A percentile compares a stretch with the other conserved stretches of the same genome.
Conservation (phyloP, 2,797 vertebrate species). For the Coendou prehensilis region DNA sequence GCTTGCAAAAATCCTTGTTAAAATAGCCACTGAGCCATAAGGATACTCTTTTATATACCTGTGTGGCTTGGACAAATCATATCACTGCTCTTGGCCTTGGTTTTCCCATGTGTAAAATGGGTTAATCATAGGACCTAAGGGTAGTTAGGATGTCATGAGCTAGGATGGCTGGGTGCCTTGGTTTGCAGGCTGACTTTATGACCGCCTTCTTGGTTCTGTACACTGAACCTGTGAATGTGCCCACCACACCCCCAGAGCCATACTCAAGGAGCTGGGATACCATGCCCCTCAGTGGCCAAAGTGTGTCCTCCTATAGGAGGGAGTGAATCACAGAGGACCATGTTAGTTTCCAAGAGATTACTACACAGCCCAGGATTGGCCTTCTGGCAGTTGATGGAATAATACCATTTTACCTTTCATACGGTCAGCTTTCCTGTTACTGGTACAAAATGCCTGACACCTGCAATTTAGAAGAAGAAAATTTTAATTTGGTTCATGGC, state of each 20-base stretch:
- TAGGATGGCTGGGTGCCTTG: neutral
- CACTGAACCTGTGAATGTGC: neutral
- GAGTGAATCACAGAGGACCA: neutral
- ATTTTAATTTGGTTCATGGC: neutral
- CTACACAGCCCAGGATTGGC: neutral
- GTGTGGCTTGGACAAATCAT: neutral
- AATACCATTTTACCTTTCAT: neutral
- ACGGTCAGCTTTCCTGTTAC: neutral
- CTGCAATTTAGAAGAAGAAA: neutral
- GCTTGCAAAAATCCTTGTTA: neutral
- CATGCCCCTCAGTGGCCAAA: neutral
- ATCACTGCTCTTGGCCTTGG: neutral
- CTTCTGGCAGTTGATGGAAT: neutral
- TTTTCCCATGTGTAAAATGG: neutral
- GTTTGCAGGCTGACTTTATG: neutral
- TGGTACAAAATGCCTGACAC: neutral
- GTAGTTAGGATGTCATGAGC: neutral
- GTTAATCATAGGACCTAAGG: neutral
- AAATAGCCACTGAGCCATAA: neutral
- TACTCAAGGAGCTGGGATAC: neutral
- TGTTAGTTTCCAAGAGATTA: neutral
- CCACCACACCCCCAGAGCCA: neutral
- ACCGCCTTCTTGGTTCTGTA: neutral
- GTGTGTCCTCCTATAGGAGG: rapidly evolving
- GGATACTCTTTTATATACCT: neutral